These are phyloP conservation scores for Damaliscus lunatus DNA, from an alignment of 2,113 vertebrate genomes.

Conservation along the genomic window DNA sequence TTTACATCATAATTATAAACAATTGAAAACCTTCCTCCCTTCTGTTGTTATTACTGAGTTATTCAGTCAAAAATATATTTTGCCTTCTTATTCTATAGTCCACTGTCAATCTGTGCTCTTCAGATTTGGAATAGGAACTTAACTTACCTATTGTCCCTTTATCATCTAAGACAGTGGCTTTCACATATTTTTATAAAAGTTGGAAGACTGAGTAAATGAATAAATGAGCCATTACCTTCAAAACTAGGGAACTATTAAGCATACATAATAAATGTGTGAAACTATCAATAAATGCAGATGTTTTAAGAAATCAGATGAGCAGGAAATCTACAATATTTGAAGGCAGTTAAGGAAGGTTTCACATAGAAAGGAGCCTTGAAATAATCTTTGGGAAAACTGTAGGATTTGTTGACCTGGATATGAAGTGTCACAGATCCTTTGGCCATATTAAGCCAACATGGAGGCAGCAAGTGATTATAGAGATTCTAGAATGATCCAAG, in stretches of 20 bases:
- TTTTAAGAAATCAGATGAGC: neutral
- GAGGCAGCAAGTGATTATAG: neutral
- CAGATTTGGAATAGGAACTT: neutral
- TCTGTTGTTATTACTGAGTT: neutral
- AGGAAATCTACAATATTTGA: neutral
- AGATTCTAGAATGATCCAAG: neutral
- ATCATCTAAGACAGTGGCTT: neutral
- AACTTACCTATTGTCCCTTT: neutral
- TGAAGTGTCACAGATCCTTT: neutral
- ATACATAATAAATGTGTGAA: neutral
- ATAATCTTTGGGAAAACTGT: neutral
- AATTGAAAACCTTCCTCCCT: neutral
- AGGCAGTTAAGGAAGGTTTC: neutral
- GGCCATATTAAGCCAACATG: neutral
- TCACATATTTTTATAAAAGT: neutral
- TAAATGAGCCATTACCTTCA: neutral
- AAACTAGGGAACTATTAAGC: neutral
- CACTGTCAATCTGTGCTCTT: neutral
- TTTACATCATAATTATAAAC: neutral
- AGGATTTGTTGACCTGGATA: neutral
- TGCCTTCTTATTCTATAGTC: neutral
- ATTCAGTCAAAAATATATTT: neutral
- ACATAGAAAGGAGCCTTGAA: neutral
- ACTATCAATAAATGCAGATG: neutral
- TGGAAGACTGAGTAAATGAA: neutral